These are phyloP conservation scores for Drosophila ficusphila DNA, from an alignment of 1,140 invertebrate species.

Conservation along the genomic window DNA sequence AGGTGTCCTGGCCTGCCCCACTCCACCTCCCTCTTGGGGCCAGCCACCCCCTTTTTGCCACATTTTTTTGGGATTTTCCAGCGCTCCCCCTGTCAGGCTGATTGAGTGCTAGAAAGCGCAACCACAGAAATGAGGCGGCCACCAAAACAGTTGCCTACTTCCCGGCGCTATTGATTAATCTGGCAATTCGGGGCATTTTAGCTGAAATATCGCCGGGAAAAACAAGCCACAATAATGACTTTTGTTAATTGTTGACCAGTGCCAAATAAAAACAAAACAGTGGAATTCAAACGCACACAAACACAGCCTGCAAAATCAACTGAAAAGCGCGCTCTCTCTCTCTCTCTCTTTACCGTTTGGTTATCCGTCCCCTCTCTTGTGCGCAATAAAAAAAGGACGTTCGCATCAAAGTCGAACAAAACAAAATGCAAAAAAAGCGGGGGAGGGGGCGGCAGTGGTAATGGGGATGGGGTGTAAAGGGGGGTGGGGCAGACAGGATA, in stretches of 20 bases:
- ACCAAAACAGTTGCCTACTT: conserved; percentile 31
- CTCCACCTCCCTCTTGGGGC: background rate
- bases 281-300: conserved; percentile 35
- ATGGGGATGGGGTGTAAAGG: background rate
- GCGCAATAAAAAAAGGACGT: conserved; percentile 31
- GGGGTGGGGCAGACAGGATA: conserved; percentile 38
- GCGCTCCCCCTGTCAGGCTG: conserved; percentile 26
- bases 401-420: conserved; percentile 74
- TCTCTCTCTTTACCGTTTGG: background rate
- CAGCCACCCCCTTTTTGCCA: background rate
- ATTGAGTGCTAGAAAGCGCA: conserved; percentile 49
- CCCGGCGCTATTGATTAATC: conserved; percentile 14
- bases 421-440: conserved; percentile 68
- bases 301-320: conserved; percentile 54
- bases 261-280: conserved; percentile 28
- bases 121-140: conserved; percentile 35
- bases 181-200: background rate
- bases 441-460: too few relatives aligned
- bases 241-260: conserved; percentile 30
- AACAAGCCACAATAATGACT: conserved; percentile 11
- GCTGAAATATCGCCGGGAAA: background rate
- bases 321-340: conserved; percentile 5
- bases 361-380: conserved; percentile 2
- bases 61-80: background rate
- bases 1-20: conserved; percentile 50